Evolutionary conservation across 1,140 invertebrate species (phyloP), one percentile per base, ranked within the genome.

Genomic region (Dreissena polymorpha): DNA sequence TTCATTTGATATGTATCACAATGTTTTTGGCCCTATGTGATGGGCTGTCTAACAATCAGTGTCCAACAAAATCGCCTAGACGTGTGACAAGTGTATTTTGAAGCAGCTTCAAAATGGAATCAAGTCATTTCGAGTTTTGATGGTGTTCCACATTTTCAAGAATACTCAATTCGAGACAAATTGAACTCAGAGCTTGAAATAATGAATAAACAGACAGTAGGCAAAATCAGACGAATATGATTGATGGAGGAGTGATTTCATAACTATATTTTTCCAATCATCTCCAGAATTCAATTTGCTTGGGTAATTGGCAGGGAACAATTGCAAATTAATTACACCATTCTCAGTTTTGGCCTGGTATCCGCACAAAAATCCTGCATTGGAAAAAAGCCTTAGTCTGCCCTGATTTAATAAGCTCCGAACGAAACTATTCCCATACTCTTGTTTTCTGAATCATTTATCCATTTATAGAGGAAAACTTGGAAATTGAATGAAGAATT

Each of bases 241-340:
- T 83, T 53, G 81, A 83, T 83, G 73, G 53, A 8, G 25, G 57
- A 71, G 21, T 49, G 39, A 83, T 77, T 76, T 83, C 73, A 83
- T 83, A 83, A 83, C 68, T 63, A 83, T 83, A 83, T 83, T 83
- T 83, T 83, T 83, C 65, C 73, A 75, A 83, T 83, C 81, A 77
- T 76, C 57, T 75, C 23, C 51, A 23, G 49, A 76, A 83, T 65
- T 83, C 71, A 76, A 77, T 83, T 83, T 83, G 57, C 65, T 55
- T 63, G 57, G 39, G 68, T 71, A 76, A 83, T 71, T 76, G 25
- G 18, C 8, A 68, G 55, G 29, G 68, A 71, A 65, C 73, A 77
- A 77, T 83, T 57, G 81, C 72, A 76, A 71, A 83, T 83, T 83
- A 83, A 83, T 83, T 83, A 83, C 73, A 49, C 57, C 27, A 25